Evolutionary conservation across 2,888 invertebrate species (phyloP).

Genomic region (Noctua fimbriata): DNA sequence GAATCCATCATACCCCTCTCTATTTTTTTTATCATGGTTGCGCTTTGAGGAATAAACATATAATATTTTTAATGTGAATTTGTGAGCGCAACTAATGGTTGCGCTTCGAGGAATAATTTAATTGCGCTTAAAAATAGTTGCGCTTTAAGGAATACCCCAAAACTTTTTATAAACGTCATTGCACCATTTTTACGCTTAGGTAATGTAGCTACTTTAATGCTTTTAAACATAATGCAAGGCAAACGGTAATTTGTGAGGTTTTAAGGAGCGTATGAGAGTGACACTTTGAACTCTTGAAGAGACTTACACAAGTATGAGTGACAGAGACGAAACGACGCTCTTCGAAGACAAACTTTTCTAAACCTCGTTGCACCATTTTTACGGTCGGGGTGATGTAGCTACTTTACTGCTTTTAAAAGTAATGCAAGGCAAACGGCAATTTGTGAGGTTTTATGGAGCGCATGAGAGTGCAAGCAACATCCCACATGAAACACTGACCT

Average conservation of each 20-base stretch:
- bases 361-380: not conserved
- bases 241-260: constrained; percentile 10
- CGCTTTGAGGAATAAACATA: too few species aligned
- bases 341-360: not conserved
- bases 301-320: not conserved
- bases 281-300: not conserved
- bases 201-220: constrained; percentile 1
- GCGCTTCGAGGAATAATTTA: too few species aligned
- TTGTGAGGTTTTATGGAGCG: constrained; percentile 30
- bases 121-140: too few species aligned
- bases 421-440: constrained; percentile 16
- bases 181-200: not conserved
- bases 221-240: constrained; percentile 25
- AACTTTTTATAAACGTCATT: not conserved
- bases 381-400: not conserved
- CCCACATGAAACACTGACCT: constrained; percentile 14
- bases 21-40: too few species aligned
- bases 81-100: too few species aligned
- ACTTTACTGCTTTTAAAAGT: constrained; percentile 16
- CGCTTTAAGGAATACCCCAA: too few species aligned
- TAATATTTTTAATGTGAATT: too few species aligned
- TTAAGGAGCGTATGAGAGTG: constrained; percentile 34
- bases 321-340: not conserved
- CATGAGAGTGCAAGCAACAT: constrained; percentile 31
- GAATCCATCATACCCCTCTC: too few species aligned